Percentiles rank a stretch among this genome's conserved stretches.
phyloP scores from a whole-genome alignment of 2,113 vertebrate species.

The Oreocharis arfaki region DNA sequence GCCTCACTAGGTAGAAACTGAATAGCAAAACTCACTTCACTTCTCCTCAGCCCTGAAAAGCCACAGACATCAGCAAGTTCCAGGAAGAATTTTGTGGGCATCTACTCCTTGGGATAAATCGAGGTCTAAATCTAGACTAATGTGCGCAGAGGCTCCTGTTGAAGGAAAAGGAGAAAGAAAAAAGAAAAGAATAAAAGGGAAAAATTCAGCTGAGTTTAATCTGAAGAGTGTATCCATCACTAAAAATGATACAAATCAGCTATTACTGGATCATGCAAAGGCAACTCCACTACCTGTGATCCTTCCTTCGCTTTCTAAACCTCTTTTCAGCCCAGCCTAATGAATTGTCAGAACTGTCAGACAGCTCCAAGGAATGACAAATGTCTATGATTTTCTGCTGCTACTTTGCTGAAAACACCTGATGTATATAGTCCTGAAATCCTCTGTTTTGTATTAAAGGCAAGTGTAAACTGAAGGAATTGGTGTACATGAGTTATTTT shows the following conservation, averaged over 20 bases:
- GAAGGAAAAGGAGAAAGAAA: neutral
- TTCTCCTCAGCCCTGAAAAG: neutral
- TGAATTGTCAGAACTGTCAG: conserved; percentile 87
- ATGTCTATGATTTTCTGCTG: conserved; percentile 82
- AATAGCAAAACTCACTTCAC: neutral
- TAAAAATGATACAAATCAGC: conserved; percentile 80
- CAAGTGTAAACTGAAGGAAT: conserved; percentile 69
- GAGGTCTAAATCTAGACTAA: neutral
- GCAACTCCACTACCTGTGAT: conserved; percentile 73
- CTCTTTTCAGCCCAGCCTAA: conserved; percentile 80
- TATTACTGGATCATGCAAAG: conserved; percentile 77
- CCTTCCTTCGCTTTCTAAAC: conserved; percentile 77
- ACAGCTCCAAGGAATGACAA: conserved; percentile 82
- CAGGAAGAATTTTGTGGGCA: neutral
- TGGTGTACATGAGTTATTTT: conserved; percentile 61
- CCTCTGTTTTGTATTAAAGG: conserved; percentile 73
- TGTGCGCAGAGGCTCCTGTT: neutral
- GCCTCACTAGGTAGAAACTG: neutral
- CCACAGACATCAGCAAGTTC: neutral
- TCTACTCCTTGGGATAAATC: neutral
- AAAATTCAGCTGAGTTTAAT: conserved; percentile 67
- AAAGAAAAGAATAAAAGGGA: neutral
- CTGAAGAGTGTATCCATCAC: conserved; percentile 76
- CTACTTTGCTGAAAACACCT: conserved; percentile 77
- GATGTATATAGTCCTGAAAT: conserved; percentile 75